A percentile compares a stretch with the other conserved stretches of the same genome.
Evolutionary conservation across 2,797 vertebrate species (phyloP).

Genomic region (Fundulus diaphanus): DNA sequence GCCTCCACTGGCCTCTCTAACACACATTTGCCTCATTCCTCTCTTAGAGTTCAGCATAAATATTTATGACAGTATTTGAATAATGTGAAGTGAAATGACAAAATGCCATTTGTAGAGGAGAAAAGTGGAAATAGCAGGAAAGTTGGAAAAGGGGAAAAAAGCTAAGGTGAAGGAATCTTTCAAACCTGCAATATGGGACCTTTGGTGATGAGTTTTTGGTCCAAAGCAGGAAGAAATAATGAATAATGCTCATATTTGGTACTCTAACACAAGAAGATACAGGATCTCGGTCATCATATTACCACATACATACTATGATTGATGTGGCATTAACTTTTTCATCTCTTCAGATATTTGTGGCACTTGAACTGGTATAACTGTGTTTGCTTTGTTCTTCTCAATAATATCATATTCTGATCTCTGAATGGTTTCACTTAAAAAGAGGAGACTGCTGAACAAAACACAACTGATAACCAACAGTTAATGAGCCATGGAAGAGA

Average conservation of each 20-base stretch:
- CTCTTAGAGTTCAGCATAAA: constrained; percentile 59
- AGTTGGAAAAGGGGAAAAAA: constrained; percentile 51
- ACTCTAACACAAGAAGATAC: not conserved
- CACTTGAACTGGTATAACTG: constrained; percentile 15
- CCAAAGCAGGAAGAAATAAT: constrained; percentile 12
- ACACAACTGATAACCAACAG: constrained; percentile 19
- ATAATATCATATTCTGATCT: constrained; percentile 7
- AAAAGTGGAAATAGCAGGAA: constrained; percentile 50
- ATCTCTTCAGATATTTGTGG: constrained; percentile 3
- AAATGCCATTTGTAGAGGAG: constrained; percentile 67
- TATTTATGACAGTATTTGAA: constrained; percentile 77
- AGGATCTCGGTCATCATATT: constrained; percentile 5
- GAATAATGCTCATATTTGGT: constrained; percentile 12
- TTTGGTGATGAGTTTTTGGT: constrained; percentile 20
- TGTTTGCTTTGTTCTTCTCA: constrained; percentile 8
- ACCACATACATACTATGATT: not conserved
- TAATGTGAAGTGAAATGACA: constrained; percentile 74
- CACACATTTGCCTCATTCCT: constrained; percentile 34
- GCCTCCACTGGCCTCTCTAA: constrained; percentile 52
- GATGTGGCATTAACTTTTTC: not conserved
- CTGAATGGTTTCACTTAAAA: constrained; percentile 10
- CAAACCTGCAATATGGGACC: constrained; percentile 26
- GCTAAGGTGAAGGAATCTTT: constrained; percentile 33
- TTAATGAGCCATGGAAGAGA: constrained; percentile 40
- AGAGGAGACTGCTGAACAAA: constrained; percentile 1